Conservation (phyloP, 2,113 vertebrate genomes). For the Candoia aspera region DNA sequence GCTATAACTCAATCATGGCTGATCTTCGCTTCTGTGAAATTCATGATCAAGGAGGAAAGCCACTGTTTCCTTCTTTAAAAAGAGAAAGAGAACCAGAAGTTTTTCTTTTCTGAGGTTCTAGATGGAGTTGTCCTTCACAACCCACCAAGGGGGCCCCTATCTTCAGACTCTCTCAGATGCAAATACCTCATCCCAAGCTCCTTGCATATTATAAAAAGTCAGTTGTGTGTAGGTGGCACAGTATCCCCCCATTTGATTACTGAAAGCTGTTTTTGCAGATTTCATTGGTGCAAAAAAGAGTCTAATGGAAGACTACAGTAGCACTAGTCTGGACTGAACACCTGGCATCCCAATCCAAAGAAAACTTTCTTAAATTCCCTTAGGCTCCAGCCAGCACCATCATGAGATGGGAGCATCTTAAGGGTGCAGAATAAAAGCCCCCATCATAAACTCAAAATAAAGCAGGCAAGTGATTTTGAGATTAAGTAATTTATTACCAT, state of each 20-base stretch:
- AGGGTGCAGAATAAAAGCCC: background rate
- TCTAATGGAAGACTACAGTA: background rate
- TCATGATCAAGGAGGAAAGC: background rate
- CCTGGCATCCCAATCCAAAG: background rate
- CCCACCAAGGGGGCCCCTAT: background rate
- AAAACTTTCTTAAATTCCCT: background rate
- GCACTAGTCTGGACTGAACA: background rate
- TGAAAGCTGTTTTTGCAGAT: background rate
- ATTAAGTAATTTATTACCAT: conserved; percentile 82
- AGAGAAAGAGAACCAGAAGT: background rate
- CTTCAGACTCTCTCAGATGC: background rate
- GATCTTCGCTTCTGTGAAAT: background rate
- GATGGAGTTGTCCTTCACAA: background rate
- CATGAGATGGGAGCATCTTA: background rate
- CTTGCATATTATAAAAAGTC: background rate
- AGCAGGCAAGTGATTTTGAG: conserved; percentile 54
- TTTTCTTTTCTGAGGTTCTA: background rate
- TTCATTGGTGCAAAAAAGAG: background rate
- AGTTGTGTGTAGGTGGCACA: background rate
- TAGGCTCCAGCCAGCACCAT: background rate
- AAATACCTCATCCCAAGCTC: background rate
- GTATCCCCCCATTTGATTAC: background rate
- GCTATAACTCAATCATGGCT: background rate
- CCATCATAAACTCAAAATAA: background rate
- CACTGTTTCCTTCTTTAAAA: background rate